phyloP scores from a whole-genome alignment of 2,888 invertebrate genomes.

The Sinelater perroti region DNA sequence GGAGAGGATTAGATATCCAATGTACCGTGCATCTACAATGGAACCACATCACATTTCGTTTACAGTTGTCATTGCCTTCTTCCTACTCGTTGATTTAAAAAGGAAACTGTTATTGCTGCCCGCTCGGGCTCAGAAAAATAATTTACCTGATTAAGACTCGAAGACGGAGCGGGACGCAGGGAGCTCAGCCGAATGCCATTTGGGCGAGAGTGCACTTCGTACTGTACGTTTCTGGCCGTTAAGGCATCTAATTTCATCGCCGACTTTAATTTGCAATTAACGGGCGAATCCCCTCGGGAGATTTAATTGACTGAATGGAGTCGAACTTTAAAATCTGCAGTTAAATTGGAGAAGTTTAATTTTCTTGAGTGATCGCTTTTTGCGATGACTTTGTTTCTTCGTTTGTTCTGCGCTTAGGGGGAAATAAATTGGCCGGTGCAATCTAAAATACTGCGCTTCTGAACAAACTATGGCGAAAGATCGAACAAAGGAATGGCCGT shows the following conservation, averaged over 20 bases:
- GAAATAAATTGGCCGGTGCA: neutral
- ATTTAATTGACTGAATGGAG: constrained; percentile 39
- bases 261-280: constrained; percentile 36
- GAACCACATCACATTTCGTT: constrained; percentile 38
- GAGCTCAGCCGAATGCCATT: too few species aligned
- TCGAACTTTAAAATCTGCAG: constrained; percentile 35
- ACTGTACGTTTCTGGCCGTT: too few species aligned
- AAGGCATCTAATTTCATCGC: constrained; percentile 25
- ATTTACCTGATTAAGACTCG: too few species aligned
- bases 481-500: too few species aligned
- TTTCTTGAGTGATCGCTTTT: constrained; percentile 37
- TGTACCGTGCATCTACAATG: constrained; percentile 53
- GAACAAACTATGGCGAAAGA: too few species aligned
- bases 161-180: too few species aligned
- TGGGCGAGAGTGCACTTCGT: too few species aligned
- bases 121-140: too few species aligned
- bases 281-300: constrained; percentile 31
- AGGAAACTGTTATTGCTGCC: constrained; percentile 2
- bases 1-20: constrained; percentile 59
- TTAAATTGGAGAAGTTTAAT: constrained; percentile 39
- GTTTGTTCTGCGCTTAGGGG: constrained; percentile 8
- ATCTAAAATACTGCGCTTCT: too few species aligned
- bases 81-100: constrained; percentile 28
- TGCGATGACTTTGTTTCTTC: constrained; percentile 15
- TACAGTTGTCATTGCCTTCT: constrained; percentile 35